Evolutionary conservation across 1,140 invertebrate species (phyloP).

Genomic region (Sinonovacula constricta): DNA sequence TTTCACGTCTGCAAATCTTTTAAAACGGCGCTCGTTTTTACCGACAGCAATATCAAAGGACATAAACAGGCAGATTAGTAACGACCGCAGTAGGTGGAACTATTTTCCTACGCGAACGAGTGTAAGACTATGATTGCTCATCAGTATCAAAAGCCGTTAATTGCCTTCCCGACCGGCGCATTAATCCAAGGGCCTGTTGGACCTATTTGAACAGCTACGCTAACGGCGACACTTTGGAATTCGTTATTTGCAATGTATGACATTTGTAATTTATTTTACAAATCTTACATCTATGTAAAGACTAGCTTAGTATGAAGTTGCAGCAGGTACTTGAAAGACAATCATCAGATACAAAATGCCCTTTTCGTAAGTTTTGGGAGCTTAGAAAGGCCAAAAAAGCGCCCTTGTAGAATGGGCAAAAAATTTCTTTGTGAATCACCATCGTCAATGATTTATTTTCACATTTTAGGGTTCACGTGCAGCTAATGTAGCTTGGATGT

Average conservation of each 20-base stretch:
- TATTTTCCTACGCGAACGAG: conserved; percentile 29
- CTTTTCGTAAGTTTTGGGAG: too few species aligned
- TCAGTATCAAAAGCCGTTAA: conserved; percentile 52
- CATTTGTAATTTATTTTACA: conserved; percentile 38
- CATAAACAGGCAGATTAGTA: conserved; percentile 31
- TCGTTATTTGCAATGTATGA: conserved; percentile 28
- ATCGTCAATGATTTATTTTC: too few species aligned
- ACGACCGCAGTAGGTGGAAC: conserved; percentile 18
- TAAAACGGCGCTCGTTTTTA: conserved; percentile 44
- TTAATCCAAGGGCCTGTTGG: conserved; percentile 43
- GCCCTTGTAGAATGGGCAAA: too few species aligned
- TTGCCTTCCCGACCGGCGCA: conserved; percentile 26
- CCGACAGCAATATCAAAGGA: conserved; percentile 49
- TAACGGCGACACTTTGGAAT: conserved; percentile 37
- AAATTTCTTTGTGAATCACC: too few species aligned
- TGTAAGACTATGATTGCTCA: conserved; percentile 39
- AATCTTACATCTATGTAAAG: conserved; percentile 24
- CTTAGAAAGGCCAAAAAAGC: too few species aligned
- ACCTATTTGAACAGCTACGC: conserved; percentile 38
- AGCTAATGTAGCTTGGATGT: too few species aligned
- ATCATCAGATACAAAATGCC: conserved; percentile 1
- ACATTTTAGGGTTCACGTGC: too few species aligned
- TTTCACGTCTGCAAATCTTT: conserved; percentile 30
- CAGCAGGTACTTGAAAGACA: conserved; percentile 23
- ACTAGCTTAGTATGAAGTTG: conserved; percentile 21